These are phyloP conservation scores for Sebastes iracundus DNA, from an alignment of 2,797 vertebrate genomes.

Conservation along the genomic window DNA sequence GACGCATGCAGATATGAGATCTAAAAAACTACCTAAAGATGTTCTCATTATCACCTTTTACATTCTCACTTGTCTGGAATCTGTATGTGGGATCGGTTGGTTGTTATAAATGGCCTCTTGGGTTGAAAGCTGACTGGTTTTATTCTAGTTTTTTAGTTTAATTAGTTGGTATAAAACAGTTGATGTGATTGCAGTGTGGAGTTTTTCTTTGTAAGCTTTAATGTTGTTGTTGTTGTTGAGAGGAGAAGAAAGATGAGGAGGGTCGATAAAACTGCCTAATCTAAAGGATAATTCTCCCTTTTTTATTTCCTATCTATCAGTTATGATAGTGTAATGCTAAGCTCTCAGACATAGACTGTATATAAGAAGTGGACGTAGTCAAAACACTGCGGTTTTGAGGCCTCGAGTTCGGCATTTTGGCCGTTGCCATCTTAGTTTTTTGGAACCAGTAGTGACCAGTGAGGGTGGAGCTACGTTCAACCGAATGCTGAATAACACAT, in stretches of 20 bases:
- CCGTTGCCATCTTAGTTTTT: too few relatives aligned
- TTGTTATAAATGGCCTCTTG: background rate
- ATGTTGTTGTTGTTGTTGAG: background rate
- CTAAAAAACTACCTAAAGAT: background rate
- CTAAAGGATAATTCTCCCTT: background rate
- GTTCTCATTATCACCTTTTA: background rate
- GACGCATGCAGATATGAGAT: background rate
- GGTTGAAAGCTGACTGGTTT: background rate
- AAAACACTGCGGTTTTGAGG: too few relatives aligned
- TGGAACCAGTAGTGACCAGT: rapidly evolving
- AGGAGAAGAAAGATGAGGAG: background rate
- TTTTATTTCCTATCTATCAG: background rate
- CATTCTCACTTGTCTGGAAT: background rate
- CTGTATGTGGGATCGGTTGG: background rate
- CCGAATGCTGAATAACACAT: background rate
- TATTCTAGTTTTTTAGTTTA: background rate
- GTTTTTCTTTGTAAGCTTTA: background rate
- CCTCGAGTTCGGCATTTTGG: too few relatives aligned
- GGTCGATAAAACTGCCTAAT: background rate
- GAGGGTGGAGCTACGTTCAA: background rate
- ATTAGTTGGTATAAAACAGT: background rate
- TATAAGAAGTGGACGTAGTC: too few relatives aligned
- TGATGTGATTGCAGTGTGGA: background rate
- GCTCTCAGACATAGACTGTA: background rate
- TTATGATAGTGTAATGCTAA: background rate